Evolutionary conservation across 2,797 vertebrate species (phyloP).

Genomic region (Rhinophrynus dorsalis): DNA sequence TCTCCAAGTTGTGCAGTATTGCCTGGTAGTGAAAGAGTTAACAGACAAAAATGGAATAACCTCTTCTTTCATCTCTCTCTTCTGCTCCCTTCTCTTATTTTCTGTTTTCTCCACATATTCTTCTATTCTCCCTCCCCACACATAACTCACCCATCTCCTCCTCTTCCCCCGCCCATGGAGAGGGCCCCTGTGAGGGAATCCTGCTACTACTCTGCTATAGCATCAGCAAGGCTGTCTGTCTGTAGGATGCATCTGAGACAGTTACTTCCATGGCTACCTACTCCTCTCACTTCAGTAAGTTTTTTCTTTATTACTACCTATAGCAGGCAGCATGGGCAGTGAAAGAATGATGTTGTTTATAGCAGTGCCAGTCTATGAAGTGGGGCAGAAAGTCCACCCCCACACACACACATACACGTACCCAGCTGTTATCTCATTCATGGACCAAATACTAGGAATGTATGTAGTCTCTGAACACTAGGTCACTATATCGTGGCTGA

Average conservation of each 20-base stretch:
- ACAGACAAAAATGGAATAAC: neutral
- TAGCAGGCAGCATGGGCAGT: too few relatives aligned
- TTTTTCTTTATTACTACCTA: neutral
- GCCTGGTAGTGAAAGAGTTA: neutral
- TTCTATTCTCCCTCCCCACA: neutral
- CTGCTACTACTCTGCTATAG: neutral
- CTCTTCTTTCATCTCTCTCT: neutral
- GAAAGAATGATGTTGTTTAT: too few relatives aligned
- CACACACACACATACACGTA: too few relatives aligned
- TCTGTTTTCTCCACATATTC: neutral
- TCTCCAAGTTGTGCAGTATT: too few relatives aligned
- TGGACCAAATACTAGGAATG: neutral
- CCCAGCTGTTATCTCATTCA: neutral
- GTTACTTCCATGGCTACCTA: constrained; percentile 4
- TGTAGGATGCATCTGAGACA: constrained; percentile 14
- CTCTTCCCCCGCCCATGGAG: constrained; percentile 4
- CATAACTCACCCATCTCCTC: neutral
- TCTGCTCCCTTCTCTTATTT: neutral
- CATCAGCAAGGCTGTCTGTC: neutral
- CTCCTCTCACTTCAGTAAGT: constrained; percentile 19
- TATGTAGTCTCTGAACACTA: too few relatives aligned
- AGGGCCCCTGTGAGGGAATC: constrained; percentile 14
- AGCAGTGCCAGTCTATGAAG: too few relatives aligned
- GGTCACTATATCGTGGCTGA: too few relatives aligned
- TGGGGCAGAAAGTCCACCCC: too few relatives aligned